Evolutionary conservation across 2,113 vertebrate genomes (phyloP).

Genomic region (Triplophysa dalaica): DNA sequence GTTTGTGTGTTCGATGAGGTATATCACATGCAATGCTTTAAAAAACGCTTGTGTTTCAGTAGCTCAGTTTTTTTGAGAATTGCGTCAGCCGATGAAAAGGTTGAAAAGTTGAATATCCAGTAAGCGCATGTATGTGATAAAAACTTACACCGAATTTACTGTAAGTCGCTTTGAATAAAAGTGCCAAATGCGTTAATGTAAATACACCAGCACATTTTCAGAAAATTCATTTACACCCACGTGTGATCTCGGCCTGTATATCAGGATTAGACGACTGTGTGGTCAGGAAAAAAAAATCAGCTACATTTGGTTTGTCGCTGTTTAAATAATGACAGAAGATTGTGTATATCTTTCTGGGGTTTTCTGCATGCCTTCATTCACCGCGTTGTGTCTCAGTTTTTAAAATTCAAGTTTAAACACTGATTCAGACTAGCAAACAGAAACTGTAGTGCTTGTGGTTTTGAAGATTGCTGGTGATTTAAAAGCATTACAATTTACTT

Average conservation of each 20-base stretch:
- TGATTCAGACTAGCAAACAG: no score
- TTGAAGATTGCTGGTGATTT: no score
- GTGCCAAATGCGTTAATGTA: no score
- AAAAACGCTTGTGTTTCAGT: not conserved
- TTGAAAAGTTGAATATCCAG: no score
- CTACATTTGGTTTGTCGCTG: not conserved
- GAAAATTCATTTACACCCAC: not conserved
- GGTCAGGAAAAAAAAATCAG: not conserved
- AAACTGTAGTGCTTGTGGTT: not conserved
- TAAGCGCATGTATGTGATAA: no score
- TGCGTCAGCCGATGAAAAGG: no score
- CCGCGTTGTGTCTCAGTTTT: not conserved
- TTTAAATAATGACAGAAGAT: not conserved
- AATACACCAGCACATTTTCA: slow-evolving; percentile 10
- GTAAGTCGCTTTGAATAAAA: no score
- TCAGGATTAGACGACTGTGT: not conserved
- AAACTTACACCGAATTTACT: no score
- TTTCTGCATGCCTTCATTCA: not conserved
- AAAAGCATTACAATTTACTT: no score
- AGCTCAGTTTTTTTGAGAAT: no score
- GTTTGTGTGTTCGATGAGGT: slow-evolving; percentile 7
- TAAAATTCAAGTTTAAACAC: not conserved
- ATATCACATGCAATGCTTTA: not conserved
- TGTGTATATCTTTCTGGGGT: no score
- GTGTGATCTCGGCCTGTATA: not conserved